phyloP scores from a whole-genome alignment of 2,113 vertebrate species.

The Psammodynastes pulverulentus region DNA sequence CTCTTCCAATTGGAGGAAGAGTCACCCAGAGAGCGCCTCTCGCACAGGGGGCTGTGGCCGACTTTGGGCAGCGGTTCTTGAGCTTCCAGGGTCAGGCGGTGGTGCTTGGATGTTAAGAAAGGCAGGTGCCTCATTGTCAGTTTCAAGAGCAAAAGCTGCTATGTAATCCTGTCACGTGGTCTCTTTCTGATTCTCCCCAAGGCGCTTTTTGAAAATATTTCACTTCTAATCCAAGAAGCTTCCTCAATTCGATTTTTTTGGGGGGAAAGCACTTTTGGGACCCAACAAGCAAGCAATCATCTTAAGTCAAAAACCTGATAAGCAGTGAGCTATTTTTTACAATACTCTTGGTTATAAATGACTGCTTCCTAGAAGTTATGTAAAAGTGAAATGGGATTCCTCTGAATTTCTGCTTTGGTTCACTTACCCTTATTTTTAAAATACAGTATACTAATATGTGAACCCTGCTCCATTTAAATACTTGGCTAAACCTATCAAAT shows the following conservation, averaged over 20 bases:
- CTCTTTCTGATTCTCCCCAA: background rate
- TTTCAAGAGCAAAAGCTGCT: background rate
- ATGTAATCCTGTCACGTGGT: background rate
- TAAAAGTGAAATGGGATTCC: conserved; percentile 48
- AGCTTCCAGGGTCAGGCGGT: background rate
- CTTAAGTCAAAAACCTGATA: no score
- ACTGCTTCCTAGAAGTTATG: conserved; percentile 21
- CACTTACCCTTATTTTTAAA: conserved; percentile 34
- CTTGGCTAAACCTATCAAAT: background rate
- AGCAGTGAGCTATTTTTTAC: background rate
- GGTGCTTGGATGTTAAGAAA: background rate
- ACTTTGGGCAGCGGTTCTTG: background rate
- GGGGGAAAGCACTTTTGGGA: background rate
- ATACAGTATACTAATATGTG: conserved; percentile 17
- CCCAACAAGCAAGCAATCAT: no score
- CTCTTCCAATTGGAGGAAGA: background rate
- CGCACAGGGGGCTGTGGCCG: background rate
- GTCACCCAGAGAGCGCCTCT: background rate
- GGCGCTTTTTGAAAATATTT: background rate
- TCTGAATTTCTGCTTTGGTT: conserved; percentile 39
- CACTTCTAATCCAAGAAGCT: background rate
- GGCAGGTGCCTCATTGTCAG: background rate
- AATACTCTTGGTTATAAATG: background rate
- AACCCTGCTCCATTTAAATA: background rate
- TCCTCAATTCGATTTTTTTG: background rate